A percentile compares a stretch with the other conserved stretches of the same genome.
phyloP scores from a whole-genome alignment of 2,888 invertebrate genomes.

The Cybosia mesomella region DNA sequence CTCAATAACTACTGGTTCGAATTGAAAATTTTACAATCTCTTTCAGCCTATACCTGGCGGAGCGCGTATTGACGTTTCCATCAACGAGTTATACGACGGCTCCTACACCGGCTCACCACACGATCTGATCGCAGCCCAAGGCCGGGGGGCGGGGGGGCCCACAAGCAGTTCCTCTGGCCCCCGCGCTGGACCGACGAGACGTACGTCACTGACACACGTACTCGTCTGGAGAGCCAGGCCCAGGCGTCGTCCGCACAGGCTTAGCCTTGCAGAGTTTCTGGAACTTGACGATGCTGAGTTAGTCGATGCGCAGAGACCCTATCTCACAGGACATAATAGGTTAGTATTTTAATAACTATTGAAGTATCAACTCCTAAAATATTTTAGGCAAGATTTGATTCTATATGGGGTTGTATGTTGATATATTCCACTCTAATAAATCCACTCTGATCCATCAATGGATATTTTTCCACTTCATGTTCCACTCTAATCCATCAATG shows the following conservation, averaged over 20 bases:
- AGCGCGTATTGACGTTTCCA: constrained; percentile 97
- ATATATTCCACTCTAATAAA: too few relatives aligned
- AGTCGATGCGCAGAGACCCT: constrained; percentile 93
- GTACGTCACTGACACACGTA: constrained; percentile 84
- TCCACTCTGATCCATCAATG: too few relatives aligned
- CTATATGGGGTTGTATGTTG: too few relatives aligned
- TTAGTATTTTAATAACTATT: constrained; percentile 51
- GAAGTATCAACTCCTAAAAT: not conserved
- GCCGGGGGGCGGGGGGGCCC: constrained; percentile 83
- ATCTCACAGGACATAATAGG: constrained; percentile 96
- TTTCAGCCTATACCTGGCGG: constrained; percentile 91
- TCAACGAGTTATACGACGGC: constrained; percentile 98
- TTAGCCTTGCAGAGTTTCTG: constrained; percentile 95
- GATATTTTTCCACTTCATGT: too few relatives aligned
- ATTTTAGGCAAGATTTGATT: not conserved
- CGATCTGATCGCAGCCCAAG: constrained; percentile 93
- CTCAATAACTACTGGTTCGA: too few relatives aligned
- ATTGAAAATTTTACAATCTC: not conserved
- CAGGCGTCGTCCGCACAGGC: constrained; percentile 89
- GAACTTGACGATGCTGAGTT: constrained; percentile 94
- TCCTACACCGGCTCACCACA: constrained; percentile 98
- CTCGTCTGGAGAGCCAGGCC: constrained; percentile 85
- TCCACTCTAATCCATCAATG: too few relatives aligned
- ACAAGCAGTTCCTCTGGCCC: constrained; percentile 80
- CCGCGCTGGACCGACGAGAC: constrained; percentile 92